Percentiles rank a stretch among this genome's conserved stretches.
These are phyloP conservation scores for Eptatretus burgeri DNA, from an alignment of 2,113 vertebrate genomes.

Conservation along the genomic window DNA sequence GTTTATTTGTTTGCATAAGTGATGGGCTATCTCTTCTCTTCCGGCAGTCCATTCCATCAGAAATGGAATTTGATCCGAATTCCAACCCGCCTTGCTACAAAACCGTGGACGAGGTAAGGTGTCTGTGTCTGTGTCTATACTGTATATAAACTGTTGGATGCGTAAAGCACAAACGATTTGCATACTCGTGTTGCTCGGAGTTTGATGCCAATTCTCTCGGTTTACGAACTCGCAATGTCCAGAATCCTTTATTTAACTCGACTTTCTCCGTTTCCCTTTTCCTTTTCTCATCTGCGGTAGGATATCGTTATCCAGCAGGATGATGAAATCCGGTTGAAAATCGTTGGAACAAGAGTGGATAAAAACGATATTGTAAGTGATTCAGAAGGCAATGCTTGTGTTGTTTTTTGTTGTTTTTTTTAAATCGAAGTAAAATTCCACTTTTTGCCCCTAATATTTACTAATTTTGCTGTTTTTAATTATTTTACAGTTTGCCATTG, in stretches of 20 bases:
- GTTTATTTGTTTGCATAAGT: no score
- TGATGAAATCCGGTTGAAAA: slow-evolving; percentile 62
- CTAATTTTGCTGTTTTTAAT: not conserved
- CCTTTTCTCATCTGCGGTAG: slow-evolving; percentile 14
- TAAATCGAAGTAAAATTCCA: not conserved
- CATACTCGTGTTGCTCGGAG: no score
- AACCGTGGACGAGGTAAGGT: slow-evolving; percentile 42
- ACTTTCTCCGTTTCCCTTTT: no score
- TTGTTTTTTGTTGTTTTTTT: no score
- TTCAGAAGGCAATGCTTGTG: not conserved
- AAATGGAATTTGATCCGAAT: slow-evolving; percentile 76
- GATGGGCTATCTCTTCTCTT: not conserved
- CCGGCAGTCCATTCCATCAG: slow-evolving; percentile 52
- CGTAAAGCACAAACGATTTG: not conserved
- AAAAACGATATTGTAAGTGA: slow-evolving; percentile 61
- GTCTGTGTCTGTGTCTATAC: no score
- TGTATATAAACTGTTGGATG: not conserved
- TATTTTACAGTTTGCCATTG: slow-evolving; percentile 43
- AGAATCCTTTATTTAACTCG: not conserved
- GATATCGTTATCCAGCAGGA: slow-evolving; percentile 72
- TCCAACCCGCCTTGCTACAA: slow-evolving; percentile 74
- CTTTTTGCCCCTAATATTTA: not conserved
- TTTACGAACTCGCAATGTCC: not conserved
- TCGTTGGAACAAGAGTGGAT: slow-evolving; percentile 61
- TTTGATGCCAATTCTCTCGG: not conserved